Base-by-base conservation (phyloP, 2,113 vertebrate genomes). In the Antigone vipio region DNA sequence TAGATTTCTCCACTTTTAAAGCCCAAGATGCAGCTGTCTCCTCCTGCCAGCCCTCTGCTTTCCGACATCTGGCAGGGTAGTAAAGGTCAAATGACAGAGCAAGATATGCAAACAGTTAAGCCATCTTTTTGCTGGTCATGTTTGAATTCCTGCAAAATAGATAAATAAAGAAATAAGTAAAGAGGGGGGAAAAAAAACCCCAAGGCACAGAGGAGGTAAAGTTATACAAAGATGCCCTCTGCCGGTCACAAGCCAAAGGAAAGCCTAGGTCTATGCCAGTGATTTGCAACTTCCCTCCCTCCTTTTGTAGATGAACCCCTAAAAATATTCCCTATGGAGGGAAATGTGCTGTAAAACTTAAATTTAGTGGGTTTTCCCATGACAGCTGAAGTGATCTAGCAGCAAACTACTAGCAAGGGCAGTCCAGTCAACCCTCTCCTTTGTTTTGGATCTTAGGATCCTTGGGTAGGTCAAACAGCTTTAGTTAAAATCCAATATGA, bases 151-250 rank as follows among this genome's bases (percentile, higher is more conserved):
- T 98, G 96, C 50, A 97, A 97, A 84, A 89, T 38, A 89, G 89
- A 93, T 52, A 82, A 63, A 72, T 1, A 72, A 32, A 40, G 29
- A n/a, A 15, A 12, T 23, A 77, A n/a, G 40, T 13, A 11, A 32
- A 60, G 3, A 21, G 15, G 23, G 13, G 50, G 4, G 7, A 7
- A 69, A 29, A 29, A 47, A 73, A 55, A 29, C 15, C 17, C 2
- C 24, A 60, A 69, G 58, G 63, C 20, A 8, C 29, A 84, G 49
- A 85, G 6, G 26, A 78, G 64, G 26, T 2, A 80, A 58, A 0
- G 3, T 66, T 94, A 72, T 84, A 55, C 96, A 88, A 92, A 94
- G 74, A 45, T 94, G 95, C 96, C 97, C 96, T 93, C 97, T 97
- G 93, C 85, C 12, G 97, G 96, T 45, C 34, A 92, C 29, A 53